These are phyloP conservation scores for Tympanuchus pallidicinctus DNA, from an alignment of 2,113 vertebrate genomes.

Conservation along the genomic window DNA sequence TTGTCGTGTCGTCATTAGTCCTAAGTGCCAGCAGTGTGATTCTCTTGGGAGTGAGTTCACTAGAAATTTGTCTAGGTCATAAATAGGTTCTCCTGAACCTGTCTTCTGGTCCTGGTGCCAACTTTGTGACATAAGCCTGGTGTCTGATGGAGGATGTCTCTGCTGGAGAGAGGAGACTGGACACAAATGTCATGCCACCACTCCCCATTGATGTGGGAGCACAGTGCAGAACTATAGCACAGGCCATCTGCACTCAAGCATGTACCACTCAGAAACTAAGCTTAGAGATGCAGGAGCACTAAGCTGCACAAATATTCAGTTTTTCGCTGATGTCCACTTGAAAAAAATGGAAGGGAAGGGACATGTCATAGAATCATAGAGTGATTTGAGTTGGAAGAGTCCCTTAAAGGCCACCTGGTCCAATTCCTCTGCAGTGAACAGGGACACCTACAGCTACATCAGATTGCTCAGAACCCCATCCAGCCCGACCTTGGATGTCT, in stretches of 20 bases:
- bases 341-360: not conserved
- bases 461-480: no score
- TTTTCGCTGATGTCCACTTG: not conserved
- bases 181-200: accelerated
- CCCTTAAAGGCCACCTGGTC: no score
- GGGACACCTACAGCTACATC: no score
- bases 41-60: not conserved
- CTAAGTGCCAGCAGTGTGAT: not conserved
- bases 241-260: not conserved
- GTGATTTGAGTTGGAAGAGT: no score
- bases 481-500: no score
- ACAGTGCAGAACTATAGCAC: not conserved
- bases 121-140: accelerated
- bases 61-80: not conserved
- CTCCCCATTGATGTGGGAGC: not conserved
- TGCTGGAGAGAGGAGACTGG: not conserved
- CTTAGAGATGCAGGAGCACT: not conserved
- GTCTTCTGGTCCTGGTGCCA: not conserved
- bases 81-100: not conserved
- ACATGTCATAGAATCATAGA: not conserved
- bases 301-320: not conserved
- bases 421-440: no score
- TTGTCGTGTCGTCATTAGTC: not conserved
- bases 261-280: not conserved
- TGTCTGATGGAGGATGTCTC: not conserved